Base-by-base conservation (phyloP, 2,797 vertebrate genomes). In the Dendrocincla tyrannina region DNA sequence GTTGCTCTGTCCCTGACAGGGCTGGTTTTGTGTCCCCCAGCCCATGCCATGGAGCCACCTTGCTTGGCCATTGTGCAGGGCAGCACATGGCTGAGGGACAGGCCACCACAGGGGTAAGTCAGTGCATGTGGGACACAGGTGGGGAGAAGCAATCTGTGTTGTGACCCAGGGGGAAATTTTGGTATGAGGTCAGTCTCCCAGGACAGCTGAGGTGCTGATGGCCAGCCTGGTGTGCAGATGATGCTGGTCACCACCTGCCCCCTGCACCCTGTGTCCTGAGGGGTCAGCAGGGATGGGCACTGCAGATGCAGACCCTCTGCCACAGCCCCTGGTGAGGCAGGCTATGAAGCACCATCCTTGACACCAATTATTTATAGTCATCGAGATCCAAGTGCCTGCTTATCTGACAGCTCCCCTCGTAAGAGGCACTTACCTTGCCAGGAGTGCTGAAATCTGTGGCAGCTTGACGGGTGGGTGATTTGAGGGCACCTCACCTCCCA, bases 311-410 rank as follows among this genome's bases (percentile, higher is more conserved):
- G 81, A 59, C 33, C 44, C 24, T 66, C 28, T 56, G 60, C 85
- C 2, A 0, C 0, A 1, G 46, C 17, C 59, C 23, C 35, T 35
- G 8, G 13, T 2, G 1, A 47, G 22, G 20, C 0, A 1, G 18
- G 32, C 33, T 73, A 70, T 37, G 68, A 59, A 68, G 14, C 1
- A 16, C 53, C 4, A 4, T 35, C 56, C 39, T 58, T 35, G 50
- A 44, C 59, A 41, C 39, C 1, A 3, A 3, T 42, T 44, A 52
- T 72, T 91, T 82, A 64, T 9, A 73, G 49, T 24, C 33, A 10
- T 12, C 5, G 7, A 60, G 56, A 15, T 23, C 7, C 0, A 13
- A 46, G 42, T 33, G 37, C 41, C 35, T 52, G 58, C 3, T 0
- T 22, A 33, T 47, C 28, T 66, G 69, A 47, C 62, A 72, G 66